These are phyloP conservation scores for Lamproptera curius DNA, from an alignment of 2,888 invertebrate species.

Conservation along the genomic window DNA sequence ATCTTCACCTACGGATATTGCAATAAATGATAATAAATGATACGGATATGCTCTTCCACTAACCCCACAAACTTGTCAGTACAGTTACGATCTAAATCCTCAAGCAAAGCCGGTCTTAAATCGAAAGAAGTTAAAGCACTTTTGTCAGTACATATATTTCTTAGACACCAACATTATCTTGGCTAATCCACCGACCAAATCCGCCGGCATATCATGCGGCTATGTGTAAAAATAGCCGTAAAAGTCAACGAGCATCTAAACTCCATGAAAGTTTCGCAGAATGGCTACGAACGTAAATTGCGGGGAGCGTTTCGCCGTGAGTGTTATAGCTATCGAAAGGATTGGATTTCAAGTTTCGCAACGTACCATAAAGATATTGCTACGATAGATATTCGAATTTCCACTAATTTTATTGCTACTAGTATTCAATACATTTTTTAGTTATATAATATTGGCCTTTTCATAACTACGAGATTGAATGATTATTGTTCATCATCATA, in stretches of 20 bases:
- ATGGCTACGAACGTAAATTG: slow-evolving; percentile 37
- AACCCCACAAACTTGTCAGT: slow-evolving; percentile 22
- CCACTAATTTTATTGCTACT: too few relatives aligned
- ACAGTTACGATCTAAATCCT: background rate
- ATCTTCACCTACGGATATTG: slow-evolving; percentile 49
- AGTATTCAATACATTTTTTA: too few relatives aligned
- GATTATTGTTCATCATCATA: too few relatives aligned
- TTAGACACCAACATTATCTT: slow-evolving; percentile 26
- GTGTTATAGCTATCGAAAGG: slow-evolving; percentile 35
- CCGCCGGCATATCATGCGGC: slow-evolving; percentile 36
- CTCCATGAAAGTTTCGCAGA: slow-evolving; percentile 30
- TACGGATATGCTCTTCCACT: slow-evolving; percentile 39
- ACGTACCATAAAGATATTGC: background rate
- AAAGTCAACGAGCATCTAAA: slow-evolving; percentile 56
- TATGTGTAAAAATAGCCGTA: slow-evolving; percentile 58
- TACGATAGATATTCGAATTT: too few relatives aligned
- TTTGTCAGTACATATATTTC: background rate
- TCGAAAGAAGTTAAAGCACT: background rate
- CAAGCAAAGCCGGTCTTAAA: slow-evolving; percentile 1
- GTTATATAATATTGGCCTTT: too few relatives aligned
- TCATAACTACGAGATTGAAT: too few relatives aligned
- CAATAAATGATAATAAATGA: too few relatives aligned
- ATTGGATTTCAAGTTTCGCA: slow-evolving; percentile 20
- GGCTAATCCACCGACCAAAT: slow-evolving; percentile 30
- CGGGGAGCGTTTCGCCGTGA: slow-evolving; percentile 35